Evolutionary conservation across 2,113 vertebrate genomes (phyloP).

Genomic region (Jaculus jaculus): DNA sequence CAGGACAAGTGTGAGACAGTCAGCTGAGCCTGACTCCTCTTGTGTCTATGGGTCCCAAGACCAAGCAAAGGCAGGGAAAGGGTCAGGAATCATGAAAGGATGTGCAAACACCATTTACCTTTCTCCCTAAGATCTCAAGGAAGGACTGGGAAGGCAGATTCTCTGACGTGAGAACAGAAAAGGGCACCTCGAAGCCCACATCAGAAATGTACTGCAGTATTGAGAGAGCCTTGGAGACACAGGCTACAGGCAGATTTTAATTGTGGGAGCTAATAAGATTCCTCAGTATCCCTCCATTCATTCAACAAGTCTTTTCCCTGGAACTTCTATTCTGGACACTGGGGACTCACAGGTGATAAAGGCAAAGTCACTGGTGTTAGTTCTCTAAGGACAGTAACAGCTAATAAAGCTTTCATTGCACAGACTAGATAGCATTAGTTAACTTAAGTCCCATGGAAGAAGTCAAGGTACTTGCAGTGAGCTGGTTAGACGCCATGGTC

Average conservation of each 20-base stretch:
- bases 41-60: not conserved
- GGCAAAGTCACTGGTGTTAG: not conserved
- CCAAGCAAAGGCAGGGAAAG: not conserved
- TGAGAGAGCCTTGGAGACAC: not conserved
- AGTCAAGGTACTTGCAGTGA: not conserved
- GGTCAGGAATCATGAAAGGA: not conserved
- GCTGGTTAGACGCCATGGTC: not conserved
- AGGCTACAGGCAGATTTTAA: not conserved
- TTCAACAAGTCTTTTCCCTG: not conserved
- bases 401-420: not conserved
- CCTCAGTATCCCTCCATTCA: not conserved
- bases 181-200: conserved; percentile 59
- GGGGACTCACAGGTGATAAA: not conserved
- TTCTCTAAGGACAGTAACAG: not conserved
- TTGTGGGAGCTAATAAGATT: not conserved
- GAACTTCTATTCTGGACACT: not conserved
- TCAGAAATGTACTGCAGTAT: not conserved
- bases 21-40: not conserved
- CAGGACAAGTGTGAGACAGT: not conserved
- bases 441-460: not conserved
- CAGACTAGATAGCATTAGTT: not conserved
- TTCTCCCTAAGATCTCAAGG: not conserved
- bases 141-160: accelerated
- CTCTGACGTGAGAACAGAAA: conserved; percentile 26
- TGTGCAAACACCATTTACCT: not conserved